These are phyloP conservation scores for Nezara viridula DNA, from an alignment of 2,888 invertebrate species.

Conservation along the genomic window DNA sequence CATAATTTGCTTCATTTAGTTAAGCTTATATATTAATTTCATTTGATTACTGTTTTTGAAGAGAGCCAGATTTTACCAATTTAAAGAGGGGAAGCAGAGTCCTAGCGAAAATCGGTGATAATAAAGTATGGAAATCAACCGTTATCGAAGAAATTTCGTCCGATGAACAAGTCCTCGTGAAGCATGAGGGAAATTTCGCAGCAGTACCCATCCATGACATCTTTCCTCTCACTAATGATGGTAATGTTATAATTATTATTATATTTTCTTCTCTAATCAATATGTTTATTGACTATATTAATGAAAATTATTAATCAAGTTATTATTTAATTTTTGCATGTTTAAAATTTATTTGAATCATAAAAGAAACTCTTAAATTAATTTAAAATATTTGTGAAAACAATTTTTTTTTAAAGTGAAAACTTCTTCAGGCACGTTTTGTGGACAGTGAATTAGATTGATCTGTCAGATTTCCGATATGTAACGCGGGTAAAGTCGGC, in stretches of 20 bases:
- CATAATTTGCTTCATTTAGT: neutral
- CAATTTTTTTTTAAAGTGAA: too few species aligned
- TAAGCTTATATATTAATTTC: neutral
- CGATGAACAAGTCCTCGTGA: conserved; percentile 72
- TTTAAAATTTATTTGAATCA: neutral
- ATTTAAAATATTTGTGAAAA: too few species aligned
- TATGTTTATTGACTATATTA: neutral
- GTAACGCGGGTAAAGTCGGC: too few species aligned
- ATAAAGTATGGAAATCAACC: conserved; percentile 65
- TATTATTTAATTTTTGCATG: neutral
- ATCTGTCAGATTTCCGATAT: too few species aligned
- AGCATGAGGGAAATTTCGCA: conserved; percentile 69
- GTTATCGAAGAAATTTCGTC: conserved; percentile 67
- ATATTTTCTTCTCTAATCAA: neutral
- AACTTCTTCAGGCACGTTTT: too few species aligned
- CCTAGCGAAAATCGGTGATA: conserved; percentile 76
- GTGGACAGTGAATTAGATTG: too few species aligned
- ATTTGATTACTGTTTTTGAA: conserved; percentile 47
- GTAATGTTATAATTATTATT: conserved; percentile 57
- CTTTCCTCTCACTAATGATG: conserved; percentile 71
- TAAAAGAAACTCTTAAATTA: neutral
- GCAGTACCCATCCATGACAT: conserved; percentile 73
- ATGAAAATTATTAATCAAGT: neutral
- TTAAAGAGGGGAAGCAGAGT: conserved; percentile 79
- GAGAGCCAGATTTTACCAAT: conserved; percentile 80